Conservation (phyloP, 1,140 invertebrate genomes). For the Zaprionus taronus region DNA sequence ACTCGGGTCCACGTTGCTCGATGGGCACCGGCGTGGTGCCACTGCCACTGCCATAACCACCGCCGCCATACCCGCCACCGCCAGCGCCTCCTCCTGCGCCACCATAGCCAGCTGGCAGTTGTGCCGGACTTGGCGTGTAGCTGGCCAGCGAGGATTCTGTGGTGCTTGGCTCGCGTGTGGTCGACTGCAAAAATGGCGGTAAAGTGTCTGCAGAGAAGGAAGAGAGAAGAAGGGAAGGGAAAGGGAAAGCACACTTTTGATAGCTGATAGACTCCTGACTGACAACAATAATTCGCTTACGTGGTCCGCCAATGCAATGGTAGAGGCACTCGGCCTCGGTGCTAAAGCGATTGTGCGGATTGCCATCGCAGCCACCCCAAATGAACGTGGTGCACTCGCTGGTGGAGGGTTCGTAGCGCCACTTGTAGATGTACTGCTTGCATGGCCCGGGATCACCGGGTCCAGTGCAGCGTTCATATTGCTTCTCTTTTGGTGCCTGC, state of each 20-base stretch:
- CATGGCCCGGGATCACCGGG: constrained; percentile 87
- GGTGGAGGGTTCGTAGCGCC: constrained; percentile 89
- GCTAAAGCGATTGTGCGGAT: constrained; percentile 90
- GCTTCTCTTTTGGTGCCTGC: constrained; percentile 68
- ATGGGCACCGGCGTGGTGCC: constrained; percentile 87
- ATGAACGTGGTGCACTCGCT: constrained; percentile 89
- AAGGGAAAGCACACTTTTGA: background rate
- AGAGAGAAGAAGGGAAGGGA: background rate
- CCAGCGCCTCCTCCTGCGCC: constrained; percentile 42
- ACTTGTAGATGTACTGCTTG: constrained; percentile 88
- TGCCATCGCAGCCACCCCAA: constrained; percentile 92
- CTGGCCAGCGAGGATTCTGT: constrained; percentile 84
- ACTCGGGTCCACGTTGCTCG: constrained; percentile 89
- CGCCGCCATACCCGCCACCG: constrained; percentile 23
- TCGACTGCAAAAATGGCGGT: constrained; percentile 85
- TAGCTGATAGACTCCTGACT: constrained; percentile 12
- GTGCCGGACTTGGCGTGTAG: constrained; percentile 67
- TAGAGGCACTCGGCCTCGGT: constrained; percentile 89
- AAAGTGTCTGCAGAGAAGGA: constrained; percentile 65
- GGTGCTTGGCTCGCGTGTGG: constrained; percentile 85
- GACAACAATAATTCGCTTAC: constrained; percentile 75
- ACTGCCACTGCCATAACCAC: constrained; percentile 47
- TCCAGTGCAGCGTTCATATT: constrained; percentile 78
- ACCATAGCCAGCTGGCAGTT: constrained; percentile 48
- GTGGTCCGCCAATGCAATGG: constrained; percentile 86